Base-by-base conservation (phyloP, 1,140 invertebrate species). In the Drosophila kikkawai region DNA sequence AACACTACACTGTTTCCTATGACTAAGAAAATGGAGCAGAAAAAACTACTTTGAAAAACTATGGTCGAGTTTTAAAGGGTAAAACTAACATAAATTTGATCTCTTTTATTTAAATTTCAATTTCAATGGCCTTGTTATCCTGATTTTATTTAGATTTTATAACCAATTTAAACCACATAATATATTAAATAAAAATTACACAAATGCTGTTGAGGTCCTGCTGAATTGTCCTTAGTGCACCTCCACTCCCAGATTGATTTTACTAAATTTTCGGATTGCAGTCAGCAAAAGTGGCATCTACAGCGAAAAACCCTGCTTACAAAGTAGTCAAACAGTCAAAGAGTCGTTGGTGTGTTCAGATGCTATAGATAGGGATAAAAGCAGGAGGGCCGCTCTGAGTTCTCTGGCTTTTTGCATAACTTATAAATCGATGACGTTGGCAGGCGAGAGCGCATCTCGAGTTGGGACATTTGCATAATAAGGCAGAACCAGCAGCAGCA, bases 371-470 rank as follows among this genome's bases (percentile, higher is more conserved):
- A 37, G 36, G 45, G 59, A n/a, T 44, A n/a, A 13, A 13, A 11
- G 19, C 39, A 12, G 42, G 50, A 26, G 45, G 56, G 37, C n/a
- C 4, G 4, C 57, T 15, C 7, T 34, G 26, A 29, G 34, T 60
- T 67, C 55, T 34, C 34, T 9, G 74, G 57, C 51, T 64, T 78
- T 68, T 88, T 88, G 84, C 85, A 87, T 87, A 87, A 88, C 85
- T 87, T 87, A 87, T 87, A 87, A 87, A 88, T 90, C 84, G 84
- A 88, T 88, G 84, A 88, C 84, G 84, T 81, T 88, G 77, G 80
- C 84, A 88, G 79, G 76, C 68, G 71, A 78, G 75, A 75, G 59
- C 79, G 73, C 75, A 77, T 60, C 64, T 60, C 48, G 50, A 75
- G 73, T 64, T 29, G 79, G 48, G 50, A 57, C 77, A 88, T 84